Conservation (phyloP, 1,140 invertebrate species). For the Eulimnadia texana region DNA sequence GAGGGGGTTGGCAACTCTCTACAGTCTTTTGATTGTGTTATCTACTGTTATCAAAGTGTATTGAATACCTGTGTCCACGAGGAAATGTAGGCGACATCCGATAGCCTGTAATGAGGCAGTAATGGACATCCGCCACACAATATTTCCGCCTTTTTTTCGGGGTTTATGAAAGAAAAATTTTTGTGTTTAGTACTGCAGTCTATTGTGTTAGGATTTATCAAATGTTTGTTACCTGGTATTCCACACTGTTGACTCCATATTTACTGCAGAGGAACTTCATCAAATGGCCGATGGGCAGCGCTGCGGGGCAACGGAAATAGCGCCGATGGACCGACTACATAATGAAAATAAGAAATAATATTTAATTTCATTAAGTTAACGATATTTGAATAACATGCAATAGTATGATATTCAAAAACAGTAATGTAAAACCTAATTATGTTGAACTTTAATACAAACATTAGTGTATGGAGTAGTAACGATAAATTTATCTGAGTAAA, state of each 20-base stretch:
- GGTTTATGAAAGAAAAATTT: not conserved
- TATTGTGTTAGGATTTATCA: not conserved
- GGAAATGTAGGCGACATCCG: constrained; percentile 16
- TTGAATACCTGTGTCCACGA: constrained; percentile 14
- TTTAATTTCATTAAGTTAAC: not conserved
- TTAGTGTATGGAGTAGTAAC: no score
- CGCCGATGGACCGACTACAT: not conserved
- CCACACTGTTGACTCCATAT: constrained; percentile 3
- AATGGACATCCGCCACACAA: constrained; percentile 11
- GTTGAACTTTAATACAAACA: no score
- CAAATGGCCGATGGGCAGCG: constrained; percentile 12
- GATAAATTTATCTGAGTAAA: no score
- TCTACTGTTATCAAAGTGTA: not conserved
- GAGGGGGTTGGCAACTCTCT: not conserved
- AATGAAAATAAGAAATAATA: not conserved
- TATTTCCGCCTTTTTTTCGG: not conserved
- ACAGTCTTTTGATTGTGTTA: not conserved
- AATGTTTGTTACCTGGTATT: not conserved
- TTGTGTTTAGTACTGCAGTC: not conserved
- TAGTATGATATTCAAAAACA: not conserved
- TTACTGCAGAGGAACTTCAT: constrained; percentile 13
- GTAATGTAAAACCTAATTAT: no score
- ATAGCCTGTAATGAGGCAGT: constrained; percentile 6
- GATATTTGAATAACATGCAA: not conserved
- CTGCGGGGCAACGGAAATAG: constrained; percentile 15